phyloP scores from a whole-genome alignment of 1,140 invertebrate species.

The Oscheius sp. region DNA sequence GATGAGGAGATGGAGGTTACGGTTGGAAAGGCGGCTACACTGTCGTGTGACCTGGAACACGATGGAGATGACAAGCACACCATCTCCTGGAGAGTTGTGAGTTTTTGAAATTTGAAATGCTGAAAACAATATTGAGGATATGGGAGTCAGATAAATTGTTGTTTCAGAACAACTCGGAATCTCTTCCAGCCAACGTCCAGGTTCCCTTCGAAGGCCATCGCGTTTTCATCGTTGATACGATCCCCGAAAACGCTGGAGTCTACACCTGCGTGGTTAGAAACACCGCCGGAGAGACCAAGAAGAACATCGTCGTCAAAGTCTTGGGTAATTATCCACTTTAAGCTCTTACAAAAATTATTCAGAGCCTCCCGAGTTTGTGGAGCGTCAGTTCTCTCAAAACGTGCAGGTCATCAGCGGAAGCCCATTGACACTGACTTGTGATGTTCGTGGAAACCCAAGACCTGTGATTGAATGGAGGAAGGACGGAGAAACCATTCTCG shows the following conservation, averaged over 20 bases:
- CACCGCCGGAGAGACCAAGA: conserved; percentile 26
- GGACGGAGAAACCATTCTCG: conserved; percentile 68
- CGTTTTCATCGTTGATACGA: conserved; percentile 36
- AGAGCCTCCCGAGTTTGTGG: conserved; percentile 41
- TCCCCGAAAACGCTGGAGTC: conserved; percentile 35
- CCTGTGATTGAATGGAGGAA: conserved; percentile 80
- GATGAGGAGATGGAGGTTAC: conserved; percentile 45
- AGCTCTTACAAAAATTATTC: neutral
- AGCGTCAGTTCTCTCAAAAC: conserved; percentile 24
- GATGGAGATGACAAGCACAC: conserved; percentile 42
- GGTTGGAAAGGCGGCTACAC: conserved; percentile 45
- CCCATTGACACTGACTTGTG: conserved; percentile 64
- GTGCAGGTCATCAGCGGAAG: conserved; percentile 27
- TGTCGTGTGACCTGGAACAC: conserved; percentile 49
- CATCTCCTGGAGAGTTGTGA: conserved; percentile 52
- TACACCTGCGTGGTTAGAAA: conserved; percentile 38
- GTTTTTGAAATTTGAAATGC: conserved; percentile 22
- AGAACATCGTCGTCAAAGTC: conserved; percentile 9
- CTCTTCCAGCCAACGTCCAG: conserved; percentile 45
- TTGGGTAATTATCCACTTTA: neutral
- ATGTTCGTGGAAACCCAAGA: conserved; percentile 78
- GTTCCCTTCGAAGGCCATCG: conserved; percentile 35
- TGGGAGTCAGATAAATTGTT: neutral
- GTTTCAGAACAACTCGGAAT: conserved; percentile 44
- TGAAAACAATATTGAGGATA: neutral